These are phyloP conservation scores for Spongilla lacustris DNA, from an alignment of 37 sponge, comb jelly and placozoan genomes.

Conservation along the genomic window DNA sequence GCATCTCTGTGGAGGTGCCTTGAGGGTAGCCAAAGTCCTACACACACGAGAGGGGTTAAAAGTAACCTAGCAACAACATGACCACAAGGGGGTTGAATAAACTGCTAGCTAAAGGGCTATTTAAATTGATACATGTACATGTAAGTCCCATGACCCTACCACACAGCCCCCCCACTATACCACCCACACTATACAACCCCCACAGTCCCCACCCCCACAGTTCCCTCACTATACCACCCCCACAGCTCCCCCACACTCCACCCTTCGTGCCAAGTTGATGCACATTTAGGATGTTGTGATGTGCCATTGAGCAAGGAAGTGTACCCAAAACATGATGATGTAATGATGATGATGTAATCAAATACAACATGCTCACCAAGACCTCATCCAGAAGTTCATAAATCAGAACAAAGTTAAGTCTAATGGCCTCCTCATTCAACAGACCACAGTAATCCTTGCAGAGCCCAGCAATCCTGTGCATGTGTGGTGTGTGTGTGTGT, in stretches of 20 bases:
- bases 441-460: constrained; percentile 97
- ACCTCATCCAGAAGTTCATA: constrained; percentile 96
- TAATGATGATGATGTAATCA: no score
- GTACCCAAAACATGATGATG: no score
- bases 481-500: neutral
- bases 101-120: no score
- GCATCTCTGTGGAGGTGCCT: constrained; percentile 82
- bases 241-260: no score
- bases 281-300: neutral
- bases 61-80: no score
- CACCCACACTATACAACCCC: no score
- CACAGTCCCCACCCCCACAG: no score
- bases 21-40: constrained; percentile 97
- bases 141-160: no score
- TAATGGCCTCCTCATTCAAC: constrained; percentile 89
- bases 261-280: no score
- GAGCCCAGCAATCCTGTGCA: constrained; percentile 72
- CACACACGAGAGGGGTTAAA: neutral
- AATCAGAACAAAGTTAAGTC: constrained; percentile 89
- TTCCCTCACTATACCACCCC: no score
- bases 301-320: neutral
- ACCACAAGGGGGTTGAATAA: neutral
- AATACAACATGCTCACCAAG: constrained; percentile 37
- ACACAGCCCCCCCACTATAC: no score
- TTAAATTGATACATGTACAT: no score